Base-by-base conservation (phyloP, 2,113 vertebrate species). In the cattle (Bos taurus) region DNA sequence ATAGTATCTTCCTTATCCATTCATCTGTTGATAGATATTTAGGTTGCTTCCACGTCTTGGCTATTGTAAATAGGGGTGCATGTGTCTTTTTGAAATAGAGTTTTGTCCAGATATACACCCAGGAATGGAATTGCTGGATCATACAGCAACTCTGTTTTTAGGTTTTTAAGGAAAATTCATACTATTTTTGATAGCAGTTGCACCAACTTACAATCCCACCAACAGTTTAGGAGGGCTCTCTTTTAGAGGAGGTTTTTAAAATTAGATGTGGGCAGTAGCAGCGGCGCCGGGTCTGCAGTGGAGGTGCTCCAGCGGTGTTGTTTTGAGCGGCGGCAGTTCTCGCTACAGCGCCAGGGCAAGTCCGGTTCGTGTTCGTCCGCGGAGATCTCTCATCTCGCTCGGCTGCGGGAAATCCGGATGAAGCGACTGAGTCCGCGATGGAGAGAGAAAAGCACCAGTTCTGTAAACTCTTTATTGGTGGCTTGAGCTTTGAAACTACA, bases 401-500 rank as follows among this genome's bases (percentile, higher is more conserved):
- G 2, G 13, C 12, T 1, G 59, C 28, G 2, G 59, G 6, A 30
- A 62, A 15, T 7, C 28, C 28, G 5, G 2, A 13, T 30, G 12
- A 62, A 30, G 59, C 59, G 12, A 28, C 59, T 6, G 26, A 14
- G 12, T 14, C 26, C 26, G 12, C 59, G 28, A 30, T 15, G 59
- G 13, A 99, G 99, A 99, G 99, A 98, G 99, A 99, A 99, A 99
- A 99, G 98, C 99, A 99, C 94, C 99, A 99, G 96, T 99, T 99
- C 94, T 99, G 99, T 92, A 99, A 99, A 96, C 98, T 99, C 82
- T 99, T 99, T 50, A 99, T 99, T 98, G 99, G 99, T 0, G 99
- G 99, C 87, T 98, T 99, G 83, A 99, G 99, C 98, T 99, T 99
- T 98, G 99, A 99, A 98, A 99, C 99, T n/a, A 99, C 99, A 98